Base-by-base conservation (phyloP, 2,797 vertebrate genomes). In the Chanos chanos region DNA sequence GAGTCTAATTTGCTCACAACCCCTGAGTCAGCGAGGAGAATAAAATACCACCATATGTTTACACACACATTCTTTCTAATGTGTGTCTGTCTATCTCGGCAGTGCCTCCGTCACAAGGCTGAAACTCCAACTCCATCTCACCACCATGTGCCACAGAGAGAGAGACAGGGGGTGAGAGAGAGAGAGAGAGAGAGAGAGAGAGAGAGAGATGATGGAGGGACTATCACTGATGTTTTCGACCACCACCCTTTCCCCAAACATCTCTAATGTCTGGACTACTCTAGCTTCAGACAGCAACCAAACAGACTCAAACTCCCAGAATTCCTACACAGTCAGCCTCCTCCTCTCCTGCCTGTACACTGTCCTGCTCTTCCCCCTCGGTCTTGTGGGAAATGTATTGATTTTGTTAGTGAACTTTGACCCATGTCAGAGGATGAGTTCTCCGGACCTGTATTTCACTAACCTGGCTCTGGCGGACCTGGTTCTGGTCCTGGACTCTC, bases 361-460 rank as follows among this genome's bases (percentile, higher is more conserved):
- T 1, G 74, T 89, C 65, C 81, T 94, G 71, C 89, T 96, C 66
- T 94, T 96, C 34, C 94, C 94, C 0, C 85, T 96, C 0, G 94
- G 94, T 51, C 90, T 97, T 0, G 74, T 93, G 7, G 94, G 94
- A 16, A 96, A 96, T 79, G 82, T 94, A 61, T 88, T 96, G 43
- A 96, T 96, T 72, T 70, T 96, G 21, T 82, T 89, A 41, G 92
- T 96, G 37, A 96, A 97, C 81, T 80, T 95, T 66, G 82, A 88
- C 72, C 86, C 91, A 77, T 77, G 81, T 0, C 90, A 92, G 21
- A 91, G 77, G 62, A 86, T 94, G 88, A 90, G 89, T 0, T 79
- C 91, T 22, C 93, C 94, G 0, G 93, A 96, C 72, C 82, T 94
- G 18, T 97, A 96, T 76, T 96, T 95, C 49, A 87, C 93, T 63